Evolutionary conservation across 2,113 vertebrate genomes (phyloP).

Genomic region (Camelus dromedarius): DNA sequence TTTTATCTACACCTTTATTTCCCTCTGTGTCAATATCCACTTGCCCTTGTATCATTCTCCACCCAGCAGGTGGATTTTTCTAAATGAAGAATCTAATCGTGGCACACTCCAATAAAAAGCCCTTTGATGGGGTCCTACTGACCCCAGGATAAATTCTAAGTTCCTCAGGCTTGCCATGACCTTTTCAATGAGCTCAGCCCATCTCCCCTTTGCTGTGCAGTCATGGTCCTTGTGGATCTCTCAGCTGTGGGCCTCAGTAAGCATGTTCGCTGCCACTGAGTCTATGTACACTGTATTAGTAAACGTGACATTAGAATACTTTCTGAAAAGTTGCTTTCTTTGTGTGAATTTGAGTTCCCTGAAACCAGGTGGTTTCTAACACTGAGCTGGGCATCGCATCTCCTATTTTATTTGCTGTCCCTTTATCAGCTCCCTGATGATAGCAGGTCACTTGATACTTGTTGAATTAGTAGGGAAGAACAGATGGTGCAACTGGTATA

Average conservation of each 20-base stretch:
- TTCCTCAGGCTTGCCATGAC: not conserved
- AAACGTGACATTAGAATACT: not conserved
- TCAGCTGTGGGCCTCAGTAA: not conserved
- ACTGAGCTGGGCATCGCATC: not conserved
- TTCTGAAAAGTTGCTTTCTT: not conserved
- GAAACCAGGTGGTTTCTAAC: not conserved
- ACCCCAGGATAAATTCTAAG: not conserved
- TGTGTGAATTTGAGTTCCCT: not conserved
- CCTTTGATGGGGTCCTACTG: not conserved
- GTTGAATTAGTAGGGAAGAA: conserved; percentile 41
- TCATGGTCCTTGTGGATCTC: rapidly evolving
- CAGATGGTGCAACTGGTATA: not conserved
- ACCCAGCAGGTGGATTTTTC: not conserved
- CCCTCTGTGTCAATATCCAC: not conserved
- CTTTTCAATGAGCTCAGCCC: not conserved
- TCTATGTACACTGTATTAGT: not conserved
- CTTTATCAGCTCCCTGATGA: conserved; percentile 29
- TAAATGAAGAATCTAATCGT: not conserved
- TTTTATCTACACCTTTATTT: not conserved
- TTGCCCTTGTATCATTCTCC: not conserved
- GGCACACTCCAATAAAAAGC: not conserved
- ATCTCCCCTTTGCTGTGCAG: not conserved
- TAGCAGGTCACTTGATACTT: conserved; percentile 16
- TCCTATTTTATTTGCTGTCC: conserved; percentile 4
- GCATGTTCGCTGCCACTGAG: not conserved